Evolutionary conservation across 2,888 invertebrate species (phyloP).

Genomic region (Drosophila mayaguana): DNA sequence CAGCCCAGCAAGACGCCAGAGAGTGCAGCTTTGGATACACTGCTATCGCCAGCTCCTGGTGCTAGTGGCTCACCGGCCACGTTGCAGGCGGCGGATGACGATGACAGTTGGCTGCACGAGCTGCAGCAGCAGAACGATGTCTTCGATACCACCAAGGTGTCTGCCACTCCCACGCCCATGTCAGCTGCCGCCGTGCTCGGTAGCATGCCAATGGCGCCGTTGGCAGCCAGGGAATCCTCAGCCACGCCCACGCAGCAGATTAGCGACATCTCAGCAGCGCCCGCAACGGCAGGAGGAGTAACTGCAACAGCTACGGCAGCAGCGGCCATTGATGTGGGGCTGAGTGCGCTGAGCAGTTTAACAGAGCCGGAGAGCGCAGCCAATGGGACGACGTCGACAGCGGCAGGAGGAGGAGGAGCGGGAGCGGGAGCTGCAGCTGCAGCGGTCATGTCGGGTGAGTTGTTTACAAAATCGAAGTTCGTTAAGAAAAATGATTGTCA

Average conservation of each 20-base stretch:
- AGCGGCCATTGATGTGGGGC: constrained; percentile 39
- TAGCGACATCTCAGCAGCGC: constrained; percentile 48
- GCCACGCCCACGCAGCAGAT: constrained; percentile 76
- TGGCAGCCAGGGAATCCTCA: constrained; percentile 76
- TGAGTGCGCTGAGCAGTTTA: constrained; percentile 46
- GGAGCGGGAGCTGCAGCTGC: constrained; percentile 39
- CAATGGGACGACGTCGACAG: neutral
- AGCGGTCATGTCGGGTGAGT: constrained; percentile 79
- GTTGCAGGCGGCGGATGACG: constrained; percentile 69
- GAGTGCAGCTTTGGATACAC: constrained; percentile 52
- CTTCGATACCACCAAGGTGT: constrained; percentile 81
- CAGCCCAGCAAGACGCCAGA: constrained; percentile 76
- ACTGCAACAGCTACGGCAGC: constrained; percentile 7
- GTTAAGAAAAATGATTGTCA: constrained; percentile 27
- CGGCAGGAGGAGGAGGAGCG: constrained; percentile 23
- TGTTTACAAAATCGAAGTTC: constrained; percentile 30
- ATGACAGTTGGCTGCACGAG: constrained; percentile 82
- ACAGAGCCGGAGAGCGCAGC: constrained; percentile 22
- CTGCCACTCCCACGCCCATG: constrained; percentile 58
- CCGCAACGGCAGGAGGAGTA: constrained; percentile 11
- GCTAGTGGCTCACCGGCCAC: constrained; percentile 58
- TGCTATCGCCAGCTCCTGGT: constrained; percentile 60
- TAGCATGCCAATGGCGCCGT: constrained; percentile 72
- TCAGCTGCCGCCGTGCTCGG: constrained; percentile 46
- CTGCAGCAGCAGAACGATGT: constrained; percentile 82